A percentile compares a stretch with the other conserved stretches of the same genome.
These are phyloP conservation scores for Dexiosoma caninum DNA, from an alignment of 2,888 invertebrate genomes.

Conservation along the genomic window DNA sequence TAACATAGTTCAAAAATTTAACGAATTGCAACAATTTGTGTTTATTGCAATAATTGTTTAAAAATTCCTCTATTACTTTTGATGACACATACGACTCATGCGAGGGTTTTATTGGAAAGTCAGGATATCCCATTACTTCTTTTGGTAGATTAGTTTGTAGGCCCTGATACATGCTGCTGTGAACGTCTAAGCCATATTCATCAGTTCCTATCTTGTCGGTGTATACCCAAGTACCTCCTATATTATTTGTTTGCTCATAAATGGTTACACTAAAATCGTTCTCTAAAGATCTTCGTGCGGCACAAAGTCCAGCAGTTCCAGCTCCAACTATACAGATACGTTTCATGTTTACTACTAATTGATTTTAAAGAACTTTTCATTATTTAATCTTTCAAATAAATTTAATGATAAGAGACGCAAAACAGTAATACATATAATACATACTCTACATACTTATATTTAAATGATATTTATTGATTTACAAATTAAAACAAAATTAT, in stretches of 20 bases:
- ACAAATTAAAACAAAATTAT: background rate
- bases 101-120: slow-evolving; percentile 78
- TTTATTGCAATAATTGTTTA: slow-evolving; percentile 85
- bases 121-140: slow-evolving; percentile 95
- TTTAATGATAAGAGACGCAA: slow-evolving; percentile 38
- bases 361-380: slow-evolving; percentile 5
- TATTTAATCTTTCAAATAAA: slow-evolving; percentile 38
- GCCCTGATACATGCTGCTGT: slow-evolving; percentile 95
- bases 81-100: slow-evolving; percentile 87
- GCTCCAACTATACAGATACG: slow-evolving; percentile 88
- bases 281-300: slow-evolving; percentile 83
- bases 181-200: slow-evolving; percentile 87
- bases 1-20: slow-evolving; percentile 81
- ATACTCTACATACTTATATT: too few species aligned
- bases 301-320: slow-evolving; percentile 93
- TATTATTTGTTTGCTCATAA: slow-evolving; percentile 85
- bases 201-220: slow-evolving; percentile 86
- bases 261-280: slow-evolving; percentile 81
- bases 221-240: slow-evolving; percentile 97
- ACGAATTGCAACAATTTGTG: slow-evolving; percentile 83
- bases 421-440: slow-evolving; percentile 25
- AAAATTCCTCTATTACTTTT: slow-evolving; percentile 85
- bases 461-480: slow-evolving; percentile 24
- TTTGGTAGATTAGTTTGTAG: slow-evolving; percentile 96
- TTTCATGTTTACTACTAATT: slow-evolving; percentile 58